Percentiles rank a stretch among this genome's conserved stretches.
Conservation (phyloP, 2,888 invertebrate genomes). For the Mactromeris polynyma region DNA sequence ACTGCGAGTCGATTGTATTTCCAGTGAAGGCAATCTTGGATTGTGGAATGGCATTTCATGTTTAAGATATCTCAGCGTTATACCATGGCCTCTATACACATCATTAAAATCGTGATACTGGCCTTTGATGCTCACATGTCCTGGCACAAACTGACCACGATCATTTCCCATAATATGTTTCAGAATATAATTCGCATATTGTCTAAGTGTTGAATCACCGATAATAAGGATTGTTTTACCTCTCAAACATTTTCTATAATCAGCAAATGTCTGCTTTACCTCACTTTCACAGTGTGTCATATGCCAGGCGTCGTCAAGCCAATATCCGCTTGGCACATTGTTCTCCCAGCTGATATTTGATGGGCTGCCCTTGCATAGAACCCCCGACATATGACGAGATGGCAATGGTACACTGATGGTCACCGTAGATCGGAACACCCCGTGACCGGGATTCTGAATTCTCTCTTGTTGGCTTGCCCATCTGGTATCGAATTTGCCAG, state of each 20-base stretch:
- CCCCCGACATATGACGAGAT: background rate
- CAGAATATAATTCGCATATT: conserved; percentile 45
- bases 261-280: background rate
- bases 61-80: conserved; percentile 40
- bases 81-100: conserved; percentile 25
- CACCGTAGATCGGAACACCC: conserved; percentile 1
- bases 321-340: conserved; percentile 37
- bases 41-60: conserved; percentile 62
- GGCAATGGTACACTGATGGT: background rate
- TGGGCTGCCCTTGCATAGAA: conserved; percentile 17
- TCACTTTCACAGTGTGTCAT: conserved; percentile 8
- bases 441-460: conserved; percentile 40
- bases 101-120: conserved; percentile 34
- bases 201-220: conserved; percentile 58
- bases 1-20: conserved; percentile 45
- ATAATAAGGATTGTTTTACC: conserved; percentile 46
- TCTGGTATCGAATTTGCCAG: conserved; percentile 7
- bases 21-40: conserved; percentile 23
- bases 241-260: conserved; percentile 45
- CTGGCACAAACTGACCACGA: background rate
- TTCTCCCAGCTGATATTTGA: conserved; percentile 40
- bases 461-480: conserved; percentile 24
- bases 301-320: conserved; percentile 24
- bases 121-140: background rate
- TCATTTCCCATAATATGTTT: background rate